Evolutionary conservation across 2,113 vertebrate species (phyloP), one percentile per base, ranked within the genome.

Genomic region (Tringa solitaria): DNA sequence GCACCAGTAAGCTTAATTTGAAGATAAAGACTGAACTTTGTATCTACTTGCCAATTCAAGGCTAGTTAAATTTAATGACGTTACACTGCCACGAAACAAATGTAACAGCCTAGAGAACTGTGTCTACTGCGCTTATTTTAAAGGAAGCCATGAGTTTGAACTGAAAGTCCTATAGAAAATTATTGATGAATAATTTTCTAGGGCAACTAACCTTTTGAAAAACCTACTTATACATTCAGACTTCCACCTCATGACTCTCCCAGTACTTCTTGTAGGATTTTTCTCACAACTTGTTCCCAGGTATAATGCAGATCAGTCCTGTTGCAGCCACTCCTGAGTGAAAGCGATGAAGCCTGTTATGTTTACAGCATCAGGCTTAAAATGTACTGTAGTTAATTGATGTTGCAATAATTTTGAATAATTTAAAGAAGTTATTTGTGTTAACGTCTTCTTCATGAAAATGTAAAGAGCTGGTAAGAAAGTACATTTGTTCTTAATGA

Each of bases 391-490:
- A 74, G 51, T 48, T 77, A 72, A 77, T 16, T 56, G 57, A 53
- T 73, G 37, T 57, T 53, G 48, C 0, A 3, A 23, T 70, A 48
- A 80, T 74, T 94, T 35, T 77, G 60, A 87, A 32, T 87, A 53
- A 78, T 68, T 85, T 63, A 53, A 88, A 59, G 46, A 72, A 89
- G 37, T 80, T 93, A 63, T 84, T 86, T 84, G 32, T 67, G 15
- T 87, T 94, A 93, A 59, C 39, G 46, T 30, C 41, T 51, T 90
- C 68, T 79, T 96, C 33, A 57, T 72, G 59, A 84, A 92, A 94
- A 70, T 48, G 24, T 51, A 35, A 70, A 74, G 46, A 81, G 10
- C 60, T 68, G 4, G 3, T 92, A 75, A 60, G 64, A 74, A 70
- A 56, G 11, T 70, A 39, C 26, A 13, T 63, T 78, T 75, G 30